Base-by-base conservation (phyloP, 2,113 vertebrate genomes). In the Neotoma lepida region DNA sequence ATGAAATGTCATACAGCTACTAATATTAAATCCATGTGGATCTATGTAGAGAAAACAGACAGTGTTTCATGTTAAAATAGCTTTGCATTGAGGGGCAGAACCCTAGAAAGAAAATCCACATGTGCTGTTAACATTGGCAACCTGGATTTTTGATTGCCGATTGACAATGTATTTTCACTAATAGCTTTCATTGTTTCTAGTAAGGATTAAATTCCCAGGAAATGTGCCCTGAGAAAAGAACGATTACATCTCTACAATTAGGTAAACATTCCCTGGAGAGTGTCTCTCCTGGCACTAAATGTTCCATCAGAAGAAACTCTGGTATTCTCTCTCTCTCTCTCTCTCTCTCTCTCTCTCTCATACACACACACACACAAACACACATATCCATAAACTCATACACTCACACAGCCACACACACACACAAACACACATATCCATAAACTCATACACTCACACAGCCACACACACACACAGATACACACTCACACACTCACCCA, bases 1-100 rank as follows among this genome's bases (percentile, higher is more conserved):
- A 98, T 98, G 97, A 93, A 98, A 96, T 15, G 96, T 90, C 70
- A 91, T 95, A 88, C 95, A 88, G 95, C 97, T 97, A 94, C 97
- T 96, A 95, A 93, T 96, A 80, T 54, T 71, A 78, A 95, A 95
- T 93, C 93, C 95, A 2, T 0, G 13, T 88, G 61, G 58, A 66
- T 96, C 95, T 78, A 63, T 90, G 51, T 64, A 17, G 28, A 95
- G 71, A 68, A 85, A 91, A 82, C 1, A 56, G 46, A 96, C 2
- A 56, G 33, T 0, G 26, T 35, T 84, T 88, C 39, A 28, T 58
- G 54, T 74, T 88, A 88, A 74, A 93, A 91, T 9, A 46, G 66
- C 74, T 91, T 54, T 49, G 49, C 20, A 9, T 9, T 0, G 35
- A 44, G 76, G 18, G 54, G 9, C 30, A 24, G 78, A 12, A 51